Conservation (phyloP, 2,797 vertebrate genomes). For the Lutjanus argentimaculatus region DNA sequence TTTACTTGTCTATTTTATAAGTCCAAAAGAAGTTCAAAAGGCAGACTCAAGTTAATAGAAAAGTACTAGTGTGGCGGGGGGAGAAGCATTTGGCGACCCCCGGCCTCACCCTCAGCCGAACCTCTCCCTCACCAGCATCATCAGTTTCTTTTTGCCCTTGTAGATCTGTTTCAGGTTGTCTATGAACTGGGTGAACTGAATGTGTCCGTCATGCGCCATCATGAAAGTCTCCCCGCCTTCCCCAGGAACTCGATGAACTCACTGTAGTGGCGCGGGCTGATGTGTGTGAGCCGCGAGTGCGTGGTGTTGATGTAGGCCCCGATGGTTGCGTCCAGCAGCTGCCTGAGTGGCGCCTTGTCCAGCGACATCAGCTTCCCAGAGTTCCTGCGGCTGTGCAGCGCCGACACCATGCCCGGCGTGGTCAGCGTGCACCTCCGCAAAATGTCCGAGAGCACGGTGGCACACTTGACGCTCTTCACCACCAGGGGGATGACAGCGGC, state of each 20-base stretch:
- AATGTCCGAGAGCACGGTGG: slow-evolving; percentile 98
- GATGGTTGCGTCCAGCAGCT: slow-evolving; percentile 97
- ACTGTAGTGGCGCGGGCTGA: slow-evolving; percentile 98
- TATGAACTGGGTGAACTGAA: slow-evolving; percentile 99
- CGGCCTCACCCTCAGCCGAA: slow-evolving; percentile 90
- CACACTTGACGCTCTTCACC: slow-evolving; percentile 98
- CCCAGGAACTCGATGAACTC: slow-evolving; percentile 99
- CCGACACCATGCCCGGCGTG: slow-evolving; percentile 94
- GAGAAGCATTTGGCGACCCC: slow-evolving; percentile 37
- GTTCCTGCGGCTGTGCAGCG: slow-evolving; percentile 95
- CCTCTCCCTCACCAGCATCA: slow-evolving; percentile 97
- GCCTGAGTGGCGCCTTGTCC: slow-evolving; percentile 97
- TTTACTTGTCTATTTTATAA: slow-evolving; percentile 88
- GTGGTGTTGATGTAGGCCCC: slow-evolving; percentile 99
- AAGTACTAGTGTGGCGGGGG: slow-evolving; percentile 74
- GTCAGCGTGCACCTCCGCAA: slow-evolving; percentile 97
- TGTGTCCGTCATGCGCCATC: slow-evolving; percentile 99
- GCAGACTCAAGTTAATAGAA: slow-evolving; percentile 94
- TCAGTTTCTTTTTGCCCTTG: slow-evolving; percentile 99
- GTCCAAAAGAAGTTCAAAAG: slow-evolving; percentile 97
- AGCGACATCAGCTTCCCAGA: slow-evolving; percentile 98
- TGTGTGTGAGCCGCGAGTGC: slow-evolving; percentile 98
- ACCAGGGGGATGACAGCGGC: slow-evolving; percentile 97
- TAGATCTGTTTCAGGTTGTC: slow-evolving; percentile 99
- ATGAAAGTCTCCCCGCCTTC: slow-evolving; percentile 98